Conservation (phyloP, 1,140 invertebrate species). For the Piezodorus guildinii region DNA sequence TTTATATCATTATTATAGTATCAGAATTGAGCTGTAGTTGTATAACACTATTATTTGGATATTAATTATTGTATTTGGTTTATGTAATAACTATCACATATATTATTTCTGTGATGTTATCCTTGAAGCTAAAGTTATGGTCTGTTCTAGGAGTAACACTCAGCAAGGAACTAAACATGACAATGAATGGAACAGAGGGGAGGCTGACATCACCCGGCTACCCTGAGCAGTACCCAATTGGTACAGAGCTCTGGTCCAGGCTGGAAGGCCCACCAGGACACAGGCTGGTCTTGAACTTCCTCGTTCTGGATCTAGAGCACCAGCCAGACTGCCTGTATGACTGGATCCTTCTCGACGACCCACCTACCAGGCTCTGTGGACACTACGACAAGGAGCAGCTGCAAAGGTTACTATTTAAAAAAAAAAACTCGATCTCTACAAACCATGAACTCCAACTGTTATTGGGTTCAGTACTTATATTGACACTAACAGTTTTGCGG, state of each 20-base stretch:
- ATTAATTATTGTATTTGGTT: too few species aligned
- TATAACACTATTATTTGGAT: too few species aligned
- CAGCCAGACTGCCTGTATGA: slow-evolving; percentile 68
- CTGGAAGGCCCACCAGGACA: slow-evolving; percentile 46
- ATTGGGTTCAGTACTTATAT: too few species aligned
- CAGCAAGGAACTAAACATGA: slow-evolving; percentile 36
- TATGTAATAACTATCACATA: too few species aligned
- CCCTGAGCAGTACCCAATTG: slow-evolving; percentile 52
- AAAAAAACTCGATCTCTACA: too few species aligned
- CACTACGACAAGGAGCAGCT: slow-evolving; percentile 33
- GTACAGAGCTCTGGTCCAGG: slow-evolving; percentile 50
- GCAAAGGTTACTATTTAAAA: slow-evolving; percentile 23
- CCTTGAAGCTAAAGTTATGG: not conserved
- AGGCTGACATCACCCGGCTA: slow-evolving; percentile 47
- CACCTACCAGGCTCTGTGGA: slow-evolving; percentile 36
- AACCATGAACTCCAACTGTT: too few species aligned
- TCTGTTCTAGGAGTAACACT: slow-evolving; percentile 29
- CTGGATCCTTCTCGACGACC: slow-evolving; percentile 43
- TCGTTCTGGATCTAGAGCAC: slow-evolving; percentile 53
- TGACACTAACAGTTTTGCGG: too few species aligned
- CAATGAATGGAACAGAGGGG: slow-evolving; percentile 41
- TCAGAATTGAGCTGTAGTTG: too few species aligned
- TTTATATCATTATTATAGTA: too few species aligned
- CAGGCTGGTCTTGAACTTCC: slow-evolving; percentile 51
- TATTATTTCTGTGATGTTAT: too few species aligned